Percentiles rank a stretch among this genome's conserved stretches.
Conservation (phyloP, 2,113 vertebrate genomes). For the Psittacus erithacus region DNA sequence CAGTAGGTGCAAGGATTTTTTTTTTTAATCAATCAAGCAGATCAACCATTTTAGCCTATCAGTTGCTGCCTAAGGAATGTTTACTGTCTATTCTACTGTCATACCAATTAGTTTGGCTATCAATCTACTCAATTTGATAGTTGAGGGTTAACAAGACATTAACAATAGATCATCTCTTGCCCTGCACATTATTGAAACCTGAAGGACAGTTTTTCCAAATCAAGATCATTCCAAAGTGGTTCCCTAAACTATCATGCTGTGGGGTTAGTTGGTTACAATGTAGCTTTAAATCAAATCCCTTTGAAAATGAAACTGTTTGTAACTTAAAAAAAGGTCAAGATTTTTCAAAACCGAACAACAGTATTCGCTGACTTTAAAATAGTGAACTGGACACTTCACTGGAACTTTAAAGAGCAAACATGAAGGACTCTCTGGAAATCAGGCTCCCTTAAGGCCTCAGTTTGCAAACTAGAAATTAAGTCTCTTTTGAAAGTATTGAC, state of each 20-base stretch:
- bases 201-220: neutral
- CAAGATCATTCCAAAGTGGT: neutral
- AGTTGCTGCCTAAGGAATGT: neutral
- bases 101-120: constrained; percentile 11
- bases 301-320: neutral
- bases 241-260: neutral
- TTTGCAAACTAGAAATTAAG: neutral
- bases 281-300: neutral
- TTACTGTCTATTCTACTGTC: constrained; percentile 6
- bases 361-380: neutral
- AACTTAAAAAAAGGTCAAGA: neutral
- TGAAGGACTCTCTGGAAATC: neutral
- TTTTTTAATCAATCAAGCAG: neutral
- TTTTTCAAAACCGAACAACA: neutral
- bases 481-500: neutral
- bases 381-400: neutral
- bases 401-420: neutral
- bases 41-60: constrained; percentile 11
- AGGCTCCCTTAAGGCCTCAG: neutral
- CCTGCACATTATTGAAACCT: neutral
- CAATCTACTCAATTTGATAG: neutral
- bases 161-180: neutral
- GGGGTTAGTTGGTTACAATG: neutral
- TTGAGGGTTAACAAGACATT: constrained; percentile 30
- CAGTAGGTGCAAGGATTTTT: neutral